Percentiles rank a stretch among this genome's conserved stretches.
phyloP scores from a whole-genome alignment of 2,113 vertebrate genomes.

The Hirundichthys speculiger region DNA sequence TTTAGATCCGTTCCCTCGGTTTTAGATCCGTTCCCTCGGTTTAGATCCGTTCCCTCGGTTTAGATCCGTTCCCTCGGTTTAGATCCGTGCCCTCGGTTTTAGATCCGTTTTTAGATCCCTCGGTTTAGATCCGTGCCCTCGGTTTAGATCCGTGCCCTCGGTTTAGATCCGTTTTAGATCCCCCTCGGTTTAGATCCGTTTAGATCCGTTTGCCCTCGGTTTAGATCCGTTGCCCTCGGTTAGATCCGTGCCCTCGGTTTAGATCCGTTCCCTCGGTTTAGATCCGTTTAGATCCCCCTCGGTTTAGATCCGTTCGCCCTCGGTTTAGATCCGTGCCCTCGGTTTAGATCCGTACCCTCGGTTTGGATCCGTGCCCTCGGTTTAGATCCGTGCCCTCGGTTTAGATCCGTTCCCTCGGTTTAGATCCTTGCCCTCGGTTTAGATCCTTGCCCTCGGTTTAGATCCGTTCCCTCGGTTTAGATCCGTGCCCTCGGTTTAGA shows the following conservation, averaged over 20 bases:
- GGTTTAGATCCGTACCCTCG: not conserved
- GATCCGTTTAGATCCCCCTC: slow-evolving; percentile 3
- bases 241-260: too few species aligned
- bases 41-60: not conserved
- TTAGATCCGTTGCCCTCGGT: not conserved
- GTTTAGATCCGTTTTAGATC: not conserved
- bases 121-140: too few species aligned
- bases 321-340: too few species aligned
- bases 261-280: not conserved
- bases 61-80: too few species aligned
- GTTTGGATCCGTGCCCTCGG: too few species aligned
- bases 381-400: not conserved
- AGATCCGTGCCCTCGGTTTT: not conserved
- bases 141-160: too few species aligned
- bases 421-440: too few species aligned
- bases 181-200: too few species aligned
- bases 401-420: not conserved
- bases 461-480: slow-evolving; percentile 3
- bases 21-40: not conserved
- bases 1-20: not conserved
- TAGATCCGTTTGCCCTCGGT: too few species aligned
- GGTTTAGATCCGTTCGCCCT: too few species aligned
- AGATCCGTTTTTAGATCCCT: slow-evolving; percentile 5
- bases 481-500: too few species aligned
- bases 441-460: not conserved